Percentiles rank a stretch among this genome's conserved stretches.
These are phyloP conservation scores for Passerina amoena DNA, from an alignment of 2,113 vertebrate species.

Conservation along the genomic window DNA sequence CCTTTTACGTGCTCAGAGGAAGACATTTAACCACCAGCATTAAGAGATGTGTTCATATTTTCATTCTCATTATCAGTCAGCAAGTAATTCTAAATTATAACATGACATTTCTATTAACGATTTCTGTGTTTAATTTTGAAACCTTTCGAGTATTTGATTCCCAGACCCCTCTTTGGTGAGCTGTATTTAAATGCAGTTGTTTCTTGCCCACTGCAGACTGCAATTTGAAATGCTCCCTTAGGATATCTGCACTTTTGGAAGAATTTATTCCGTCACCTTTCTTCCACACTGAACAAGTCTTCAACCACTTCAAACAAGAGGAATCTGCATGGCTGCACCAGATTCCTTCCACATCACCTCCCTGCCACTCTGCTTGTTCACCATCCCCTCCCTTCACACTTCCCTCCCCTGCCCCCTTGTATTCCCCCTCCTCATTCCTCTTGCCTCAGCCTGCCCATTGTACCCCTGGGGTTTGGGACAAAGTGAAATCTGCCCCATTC, in stretches of 20 bases:
- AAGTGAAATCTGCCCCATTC: background rate
- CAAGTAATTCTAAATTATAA: slow-evolving; percentile 6
- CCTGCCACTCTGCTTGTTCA: background rate
- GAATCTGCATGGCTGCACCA: background rate
- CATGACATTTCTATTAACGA: background rate
- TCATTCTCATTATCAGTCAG: background rate
- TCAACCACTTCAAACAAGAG: background rate
- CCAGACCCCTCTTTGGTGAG: background rate
- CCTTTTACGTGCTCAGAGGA: background rate
- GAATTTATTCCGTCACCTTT: background rate
- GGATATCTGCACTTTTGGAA: background rate
- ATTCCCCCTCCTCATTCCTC: background rate
- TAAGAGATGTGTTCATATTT: background rate
- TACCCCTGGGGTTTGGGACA: background rate
- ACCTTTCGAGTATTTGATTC: background rate
- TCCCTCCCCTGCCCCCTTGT: accelerated
- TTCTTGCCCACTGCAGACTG: background rate
- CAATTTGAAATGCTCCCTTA: background rate
- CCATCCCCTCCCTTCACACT: accelerated
- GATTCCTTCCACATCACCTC: background rate
- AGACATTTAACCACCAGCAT: background rate
- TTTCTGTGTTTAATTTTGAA: background rate
- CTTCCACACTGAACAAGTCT: background rate
- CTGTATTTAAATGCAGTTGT: background rate
- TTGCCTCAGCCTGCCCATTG: background rate